Evolutionary conservation across 2,113 vertebrate genomes (phyloP).

Genomic region (Xiphophorus maculatus): DNA sequence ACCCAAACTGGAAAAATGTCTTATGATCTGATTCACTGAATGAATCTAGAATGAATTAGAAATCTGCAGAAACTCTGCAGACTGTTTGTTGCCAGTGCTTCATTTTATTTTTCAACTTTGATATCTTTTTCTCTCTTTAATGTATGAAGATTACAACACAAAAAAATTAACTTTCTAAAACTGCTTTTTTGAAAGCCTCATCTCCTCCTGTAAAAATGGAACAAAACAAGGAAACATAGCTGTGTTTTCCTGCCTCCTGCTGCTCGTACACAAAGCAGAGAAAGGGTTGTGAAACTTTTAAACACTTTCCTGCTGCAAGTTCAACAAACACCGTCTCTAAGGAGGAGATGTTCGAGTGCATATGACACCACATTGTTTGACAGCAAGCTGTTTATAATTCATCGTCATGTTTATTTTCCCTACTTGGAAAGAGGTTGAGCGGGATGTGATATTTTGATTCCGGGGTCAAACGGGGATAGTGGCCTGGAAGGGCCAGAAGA

Average conservation of each 20-base stretch:
- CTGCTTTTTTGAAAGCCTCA: neutral
- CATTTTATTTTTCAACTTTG: too few relatives aligned
- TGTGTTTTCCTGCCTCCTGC: too few relatives aligned
- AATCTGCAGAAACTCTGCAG: too few relatives aligned
- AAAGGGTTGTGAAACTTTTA: conserved; percentile 9
- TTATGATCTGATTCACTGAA: too few relatives aligned
- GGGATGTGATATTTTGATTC: conserved; percentile 65
- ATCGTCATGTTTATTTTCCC: conserved; percentile 61
- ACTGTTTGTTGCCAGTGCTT: too few relatives aligned
- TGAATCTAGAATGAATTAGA: too few relatives aligned
- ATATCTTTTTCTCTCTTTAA: too few relatives aligned
- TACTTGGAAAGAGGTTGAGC: conserved; percentile 48
- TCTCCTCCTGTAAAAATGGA: neutral
- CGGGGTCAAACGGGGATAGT: conserved; percentile 46
- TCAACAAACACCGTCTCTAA: conserved; percentile 31
- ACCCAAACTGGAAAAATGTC: too few relatives aligned
- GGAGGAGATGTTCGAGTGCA: conserved; percentile 13
- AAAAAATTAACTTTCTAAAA: neutral
- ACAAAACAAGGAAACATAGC: too few relatives aligned
- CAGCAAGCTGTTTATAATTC: conserved; percentile 49
- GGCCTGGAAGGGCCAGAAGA: conserved; percentile 42
- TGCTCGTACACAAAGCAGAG: neutral
- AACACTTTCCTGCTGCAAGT: conserved; percentile 10
- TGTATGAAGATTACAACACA: neutral
- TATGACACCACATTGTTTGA: conserved; percentile 40